Evolutionary conservation across 1,140 invertebrate genomes (phyloP).

Genomic region (Elysia chlorotica): DNA sequence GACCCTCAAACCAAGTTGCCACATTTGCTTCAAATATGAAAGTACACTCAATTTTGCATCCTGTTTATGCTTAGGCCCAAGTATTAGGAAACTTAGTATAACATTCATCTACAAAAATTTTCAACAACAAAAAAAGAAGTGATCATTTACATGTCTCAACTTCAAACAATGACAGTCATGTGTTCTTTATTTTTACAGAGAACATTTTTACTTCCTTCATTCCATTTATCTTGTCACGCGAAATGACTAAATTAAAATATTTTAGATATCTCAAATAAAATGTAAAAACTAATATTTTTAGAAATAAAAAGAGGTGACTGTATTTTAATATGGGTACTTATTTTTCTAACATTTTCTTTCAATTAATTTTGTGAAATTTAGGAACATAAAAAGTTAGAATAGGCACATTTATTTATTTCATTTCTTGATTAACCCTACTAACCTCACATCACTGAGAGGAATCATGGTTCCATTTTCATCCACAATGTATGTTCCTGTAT

Average conservation of each 20-base stretch:
- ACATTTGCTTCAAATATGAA: too few relatives aligned
- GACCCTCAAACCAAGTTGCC: neutral
- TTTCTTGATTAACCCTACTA: neutral
- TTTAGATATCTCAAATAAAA: too few relatives aligned
- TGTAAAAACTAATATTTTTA: neutral
- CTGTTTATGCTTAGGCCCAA: too few relatives aligned
- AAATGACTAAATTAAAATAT: too few relatives aligned
- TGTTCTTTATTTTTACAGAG: too few relatives aligned
- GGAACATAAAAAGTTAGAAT: neutral
- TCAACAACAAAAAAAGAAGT: too few relatives aligned
- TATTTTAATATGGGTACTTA: neutral
- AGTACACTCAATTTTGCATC: too few relatives aligned
- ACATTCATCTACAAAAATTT: too few relatives aligned
- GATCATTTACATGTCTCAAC: neutral
- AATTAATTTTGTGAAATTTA: neutral
- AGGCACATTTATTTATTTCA: neutral
- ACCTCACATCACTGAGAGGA: conserved; percentile 2
- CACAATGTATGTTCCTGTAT: conserved; percentile 4
- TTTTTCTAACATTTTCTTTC: neutral
- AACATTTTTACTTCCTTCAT: too few relatives aligned
- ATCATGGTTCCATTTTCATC: conserved; percentile 17
- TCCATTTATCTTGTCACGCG: too few relatives aligned
- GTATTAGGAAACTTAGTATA: too few relatives aligned
- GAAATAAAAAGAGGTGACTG: neutral
- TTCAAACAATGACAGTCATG: too few relatives aligned